Evolutionary conservation across 2,888 invertebrate genomes (phyloP).

Genomic region (Drosophila greeni): DNA sequence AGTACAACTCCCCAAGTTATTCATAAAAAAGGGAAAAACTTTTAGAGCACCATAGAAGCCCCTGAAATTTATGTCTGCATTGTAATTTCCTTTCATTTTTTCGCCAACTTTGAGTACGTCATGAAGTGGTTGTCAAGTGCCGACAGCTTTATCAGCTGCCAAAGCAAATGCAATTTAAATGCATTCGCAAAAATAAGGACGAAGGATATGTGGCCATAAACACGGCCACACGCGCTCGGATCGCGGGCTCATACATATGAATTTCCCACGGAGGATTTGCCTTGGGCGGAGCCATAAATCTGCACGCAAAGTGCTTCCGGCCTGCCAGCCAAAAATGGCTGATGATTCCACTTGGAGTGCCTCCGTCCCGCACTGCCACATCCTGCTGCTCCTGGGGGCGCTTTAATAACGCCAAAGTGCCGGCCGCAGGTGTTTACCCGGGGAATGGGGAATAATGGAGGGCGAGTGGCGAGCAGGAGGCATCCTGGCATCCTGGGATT

Average conservation of each 20-base stretch:
- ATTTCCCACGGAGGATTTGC: conserved; percentile 29
- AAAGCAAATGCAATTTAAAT: conserved; percentile 45
- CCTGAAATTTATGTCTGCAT: conserved; percentile 3
- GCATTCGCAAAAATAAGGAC: conserved; percentile 37
- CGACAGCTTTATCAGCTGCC: conserved; percentile 55
- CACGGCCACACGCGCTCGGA: conserved; percentile 15
- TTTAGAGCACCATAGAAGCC: neutral
- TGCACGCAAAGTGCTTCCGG: conserved; percentile 62
- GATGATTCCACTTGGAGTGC: conserved; percentile 22
- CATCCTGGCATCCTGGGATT: conserved; percentile 6
- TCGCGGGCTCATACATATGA: neutral
- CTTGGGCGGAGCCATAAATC: conserved; percentile 53
- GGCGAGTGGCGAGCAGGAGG: neutral
- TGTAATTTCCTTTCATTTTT: neutral
- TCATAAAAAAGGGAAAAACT: conserved; percentile 3
- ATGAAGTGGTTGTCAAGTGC: conserved; percentile 35
- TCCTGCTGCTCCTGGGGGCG: conserved; percentile 22
- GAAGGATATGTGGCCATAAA: conserved; percentile 29
- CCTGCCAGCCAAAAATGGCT: conserved; percentile 43
- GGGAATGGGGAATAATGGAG: conserved; percentile 16
- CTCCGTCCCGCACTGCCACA: neutral
- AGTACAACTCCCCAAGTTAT: neutral
- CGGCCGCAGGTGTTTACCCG: conserved; percentile 58
- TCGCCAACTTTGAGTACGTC: neutral
- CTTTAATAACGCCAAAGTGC: conserved; percentile 57